Conservation (phyloP, 2,888 invertebrate species). For the Microchrysa polita region DNA sequence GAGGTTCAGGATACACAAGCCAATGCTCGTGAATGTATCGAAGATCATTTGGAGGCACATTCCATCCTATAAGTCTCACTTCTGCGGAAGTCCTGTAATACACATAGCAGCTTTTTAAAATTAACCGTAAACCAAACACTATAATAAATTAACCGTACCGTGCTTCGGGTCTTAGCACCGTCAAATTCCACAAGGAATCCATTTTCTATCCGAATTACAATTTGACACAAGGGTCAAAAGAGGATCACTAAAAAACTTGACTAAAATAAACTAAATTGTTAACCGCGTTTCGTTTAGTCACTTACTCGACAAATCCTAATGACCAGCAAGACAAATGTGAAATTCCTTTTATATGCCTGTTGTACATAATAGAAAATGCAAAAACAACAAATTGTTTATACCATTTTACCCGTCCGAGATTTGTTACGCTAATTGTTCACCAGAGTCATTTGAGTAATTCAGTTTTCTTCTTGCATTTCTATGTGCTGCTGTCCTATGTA, state of each 20-base stretch:
- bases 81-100: conserved; percentile 55
- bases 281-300: not conserved
- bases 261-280: not conserved
- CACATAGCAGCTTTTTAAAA: conserved; percentile 4
- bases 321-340: not conserved
- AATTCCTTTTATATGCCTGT: conserved; percentile 30
- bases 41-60: conserved; percentile 79
- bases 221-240: not conserved
- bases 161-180: conserved; percentile 50
- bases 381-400: not conserved
- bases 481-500: no score
- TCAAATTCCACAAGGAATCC: conserved; percentile 37
- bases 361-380: no score
- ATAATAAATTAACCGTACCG: conserved; percentile 39
- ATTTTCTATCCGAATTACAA: not conserved
- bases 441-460: no score
- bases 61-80: conserved; percentile 74
- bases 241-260: conserved; percentile 7
- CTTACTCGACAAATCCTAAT: conserved; percentile 22
- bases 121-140: not conserved
- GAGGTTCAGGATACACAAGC: conserved; percentile 81
- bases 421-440: not conserved
- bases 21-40: conserved; percentile 84
- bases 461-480: no score
- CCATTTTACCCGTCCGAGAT: not conserved